Percentiles rank a stretch among this genome's conserved stretches.
Conservation (phyloP, 2,113 vertebrate species). For the Ptyas mucosa region DNA sequence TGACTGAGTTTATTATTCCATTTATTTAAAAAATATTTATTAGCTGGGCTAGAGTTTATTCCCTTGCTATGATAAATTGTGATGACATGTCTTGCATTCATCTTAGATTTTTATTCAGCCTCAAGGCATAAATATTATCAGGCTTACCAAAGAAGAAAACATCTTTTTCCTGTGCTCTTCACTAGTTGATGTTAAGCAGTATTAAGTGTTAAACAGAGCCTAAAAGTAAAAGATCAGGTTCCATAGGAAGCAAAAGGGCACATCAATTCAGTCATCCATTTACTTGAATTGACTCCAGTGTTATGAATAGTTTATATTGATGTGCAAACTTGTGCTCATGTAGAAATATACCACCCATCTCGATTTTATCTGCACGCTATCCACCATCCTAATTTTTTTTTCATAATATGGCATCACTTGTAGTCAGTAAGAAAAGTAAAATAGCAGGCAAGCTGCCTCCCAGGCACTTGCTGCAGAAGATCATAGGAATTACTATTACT, state of each 20-base stretch:
- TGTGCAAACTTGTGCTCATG: background rate
- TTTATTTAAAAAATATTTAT: conserved; percentile 46
- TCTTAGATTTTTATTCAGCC: conserved; percentile 20
- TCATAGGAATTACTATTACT: background rate
- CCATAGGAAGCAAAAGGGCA: background rate
- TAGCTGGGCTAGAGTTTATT: conserved; percentile 33
- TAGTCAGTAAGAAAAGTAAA: background rate
- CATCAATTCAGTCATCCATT: background rate
- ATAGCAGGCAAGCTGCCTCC: background rate
- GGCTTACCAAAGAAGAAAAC: background rate
- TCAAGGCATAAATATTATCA: conserved; percentile 14
- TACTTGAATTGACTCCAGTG: background rate
- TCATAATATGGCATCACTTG: background rate
- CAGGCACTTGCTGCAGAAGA: background rate
- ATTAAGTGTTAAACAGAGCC: background rate
- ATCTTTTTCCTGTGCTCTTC: background rate
- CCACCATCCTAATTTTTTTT: background rate
- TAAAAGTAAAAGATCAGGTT: background rate
- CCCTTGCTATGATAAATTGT: conserved; percentile 10
- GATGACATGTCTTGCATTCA: background rate
- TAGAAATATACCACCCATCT: background rate
- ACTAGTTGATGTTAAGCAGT: background rate
- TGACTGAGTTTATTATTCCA: conserved; percentile 42
- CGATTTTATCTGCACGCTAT: background rate
- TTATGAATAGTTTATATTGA: background rate